Evolutionary conservation across 2,888 invertebrate species (phyloP).

Genomic region (Syritta pipiens): DNA sequence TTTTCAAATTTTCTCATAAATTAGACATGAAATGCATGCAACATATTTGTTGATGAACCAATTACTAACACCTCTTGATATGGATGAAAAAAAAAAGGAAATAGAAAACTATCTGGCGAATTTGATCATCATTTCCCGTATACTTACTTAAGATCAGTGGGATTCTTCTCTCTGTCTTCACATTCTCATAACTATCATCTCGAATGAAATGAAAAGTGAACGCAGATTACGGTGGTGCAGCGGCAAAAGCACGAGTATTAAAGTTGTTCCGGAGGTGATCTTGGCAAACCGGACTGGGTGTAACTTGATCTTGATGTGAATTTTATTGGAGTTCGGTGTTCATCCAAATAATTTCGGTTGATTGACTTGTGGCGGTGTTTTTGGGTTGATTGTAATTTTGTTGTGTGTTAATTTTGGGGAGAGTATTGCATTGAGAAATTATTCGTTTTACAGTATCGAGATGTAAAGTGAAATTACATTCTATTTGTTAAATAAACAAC

Average conservation of each 20-base stretch:
- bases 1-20: too few species aligned
- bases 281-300: conserved; percentile 45
- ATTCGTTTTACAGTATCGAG: too few species aligned
- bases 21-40: too few species aligned
- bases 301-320: conserved; percentile 15
- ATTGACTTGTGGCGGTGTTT: conserved; percentile 9
- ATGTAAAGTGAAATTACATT: too few species aligned
- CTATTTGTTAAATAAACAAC: too few species aligned
- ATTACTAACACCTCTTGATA: too few species aligned
- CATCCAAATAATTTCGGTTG: conserved; percentile 17
- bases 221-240: not conserved
- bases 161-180: not conserved
- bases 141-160: too few species aligned
- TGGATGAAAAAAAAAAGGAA: too few species aligned
- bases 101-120: too few species aligned
- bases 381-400: not conserved
- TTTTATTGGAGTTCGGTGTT: conserved; percentile 1
- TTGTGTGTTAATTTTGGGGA: not conserved
- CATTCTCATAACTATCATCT: conserved; percentile 11
- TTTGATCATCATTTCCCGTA: not conserved
- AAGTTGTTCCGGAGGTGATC: conserved; percentile 29
- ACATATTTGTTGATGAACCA: too few species aligned
- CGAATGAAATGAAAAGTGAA: conserved; percentile 42
- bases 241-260: conserved; percentile 4
- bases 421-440: too few species aligned